Evolutionary conservation across 2,888 invertebrate species (phyloP), one percentile per base, ranked within the genome.

Genomic region (Brachynemurus nebulosus): DNA sequence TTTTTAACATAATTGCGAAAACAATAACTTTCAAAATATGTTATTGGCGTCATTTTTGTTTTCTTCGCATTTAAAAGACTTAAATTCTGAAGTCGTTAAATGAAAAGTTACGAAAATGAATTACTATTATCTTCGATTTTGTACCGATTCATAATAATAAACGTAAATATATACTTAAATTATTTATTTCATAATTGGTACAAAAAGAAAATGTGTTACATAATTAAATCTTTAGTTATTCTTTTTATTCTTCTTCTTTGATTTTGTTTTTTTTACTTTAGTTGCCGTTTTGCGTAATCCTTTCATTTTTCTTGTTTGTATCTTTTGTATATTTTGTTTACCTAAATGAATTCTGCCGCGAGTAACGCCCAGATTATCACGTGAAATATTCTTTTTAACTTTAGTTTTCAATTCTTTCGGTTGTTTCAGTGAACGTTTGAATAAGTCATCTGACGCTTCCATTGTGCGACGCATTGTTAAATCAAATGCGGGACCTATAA

Each of bases 301-400:
- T 64, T 90, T 91, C 76, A 91, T 83, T 63, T 90, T 91, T 48
- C 91, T 76, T 3, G 90, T 91, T 61, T 95, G 93, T 49, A 96
- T 66, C 51, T 77, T 80, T 42, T 74, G 70, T 23, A 95, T 72
- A 55, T 90, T 80, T 59, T 97, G 97, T 55, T 80, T 80, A 52
- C 88, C 86, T 70, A 98, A 76, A 65, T 98, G 98, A 45, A 98
- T 79, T 42, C 92, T 80, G 34, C 93, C 97, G 57, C 88, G 72
- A 55, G 81, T 88, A 7, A 84, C 84, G 44, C 96, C 97, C 57
- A 98, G 79, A 3, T 73, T 76, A 68, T 97, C 91, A 42, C 74
- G 75, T 1, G 80, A 77, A 45, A 95, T 75, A 61, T 98, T 98
- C 75, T 97, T 97, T 70, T 85, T 86, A 57, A 84, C 85, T 52